Conservation (phyloP, 2,797 vertebrate species). For the Ispidina picta region DNA sequence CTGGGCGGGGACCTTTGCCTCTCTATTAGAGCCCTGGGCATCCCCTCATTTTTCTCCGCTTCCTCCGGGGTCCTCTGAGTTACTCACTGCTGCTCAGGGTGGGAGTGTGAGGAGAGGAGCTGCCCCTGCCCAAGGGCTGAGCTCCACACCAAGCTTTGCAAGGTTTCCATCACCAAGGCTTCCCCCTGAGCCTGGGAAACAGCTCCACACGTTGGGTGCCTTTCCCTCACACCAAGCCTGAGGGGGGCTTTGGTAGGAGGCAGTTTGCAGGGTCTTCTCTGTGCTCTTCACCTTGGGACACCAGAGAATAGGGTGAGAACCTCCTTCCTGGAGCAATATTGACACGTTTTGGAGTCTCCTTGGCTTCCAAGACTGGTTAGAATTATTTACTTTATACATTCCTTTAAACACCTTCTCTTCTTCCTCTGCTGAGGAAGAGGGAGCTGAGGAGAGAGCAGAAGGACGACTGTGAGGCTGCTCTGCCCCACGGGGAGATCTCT, state of each 20-base stretch:
- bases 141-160: fast-evolving
- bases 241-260: neutral
- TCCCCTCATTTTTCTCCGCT: slow-evolving; percentile 54
- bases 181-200: neutral
- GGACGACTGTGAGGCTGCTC: neutral
- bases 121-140: neutral
- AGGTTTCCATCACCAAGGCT: too few relatives aligned
- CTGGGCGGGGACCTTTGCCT: slow-evolving; percentile 74
- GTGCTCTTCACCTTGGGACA: neutral
- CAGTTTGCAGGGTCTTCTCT: neutral
- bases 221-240: neutral
- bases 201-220: fast-evolving
- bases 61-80: neutral
- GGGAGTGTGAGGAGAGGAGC: neutral
- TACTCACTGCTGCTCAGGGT: neutral
- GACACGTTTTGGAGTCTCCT: neutral
- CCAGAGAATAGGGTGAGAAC: neutral
- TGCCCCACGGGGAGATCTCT: neutral
- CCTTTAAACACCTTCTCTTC: neutral
- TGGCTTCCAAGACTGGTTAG: neutral
- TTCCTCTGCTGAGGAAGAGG: neutral
- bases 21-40: slow-evolving; percentile 52
- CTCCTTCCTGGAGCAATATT: fast-evolving
- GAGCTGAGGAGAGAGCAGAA: neutral
- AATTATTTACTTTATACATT: neutral